Conservation (phyloP, 2,113 vertebrate genomes). For the Gambusia holbrooki region DNA sequence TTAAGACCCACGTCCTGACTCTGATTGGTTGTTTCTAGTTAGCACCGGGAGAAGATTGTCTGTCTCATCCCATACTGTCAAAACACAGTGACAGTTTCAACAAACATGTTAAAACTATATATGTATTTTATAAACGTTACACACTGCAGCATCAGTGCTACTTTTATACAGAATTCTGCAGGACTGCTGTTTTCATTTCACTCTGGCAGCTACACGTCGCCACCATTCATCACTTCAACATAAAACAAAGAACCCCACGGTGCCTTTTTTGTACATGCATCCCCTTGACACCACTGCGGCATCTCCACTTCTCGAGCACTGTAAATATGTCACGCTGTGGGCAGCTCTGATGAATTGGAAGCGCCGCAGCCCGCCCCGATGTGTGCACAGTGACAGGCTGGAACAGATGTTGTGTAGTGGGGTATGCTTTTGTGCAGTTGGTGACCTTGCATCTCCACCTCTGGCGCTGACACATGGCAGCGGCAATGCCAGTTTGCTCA, state of each 20-base stretch:
- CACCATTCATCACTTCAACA: constrained; percentile 26
- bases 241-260: constrained; percentile 26
- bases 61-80: no score
- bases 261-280: constrained; percentile 21
- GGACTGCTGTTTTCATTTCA: neutral
- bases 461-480: constrained; percentile 37
- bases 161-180: neutral
- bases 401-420: constrained; percentile 19
- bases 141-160: neutral
- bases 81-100: no score
- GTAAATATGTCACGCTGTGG: constrained; percentile 36
- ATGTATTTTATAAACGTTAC: no score
- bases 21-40: no score
- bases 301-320: constrained; percentile 19
- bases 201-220: neutral
- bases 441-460: constrained; percentile 56
- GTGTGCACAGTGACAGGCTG: constrained; percentile 6
- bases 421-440: constrained; percentile 25
- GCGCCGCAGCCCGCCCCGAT: constrained; percentile 5
- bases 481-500: constrained; percentile 25
- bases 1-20: no score
- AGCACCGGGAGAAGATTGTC: no score
- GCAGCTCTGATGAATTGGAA: constrained; percentile 35
- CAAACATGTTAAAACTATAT: no score
- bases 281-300: neutral